phyloP scores from a whole-genome alignment of 2,113 vertebrate genomes.

The Stigmatopora argus region DNA sequence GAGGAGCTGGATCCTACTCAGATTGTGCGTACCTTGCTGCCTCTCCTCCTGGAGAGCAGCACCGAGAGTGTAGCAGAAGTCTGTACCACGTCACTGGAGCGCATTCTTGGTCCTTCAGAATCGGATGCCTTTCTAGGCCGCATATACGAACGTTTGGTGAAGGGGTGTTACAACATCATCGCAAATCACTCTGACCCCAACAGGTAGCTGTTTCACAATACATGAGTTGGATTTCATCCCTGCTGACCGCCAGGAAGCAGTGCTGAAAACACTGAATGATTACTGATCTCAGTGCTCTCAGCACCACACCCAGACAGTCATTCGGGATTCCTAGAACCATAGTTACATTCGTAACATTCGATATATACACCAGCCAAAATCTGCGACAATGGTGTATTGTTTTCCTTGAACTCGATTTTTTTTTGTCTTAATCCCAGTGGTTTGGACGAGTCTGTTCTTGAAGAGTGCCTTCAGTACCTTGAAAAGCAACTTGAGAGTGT shows the following conservation, averaged over 20 bases:
- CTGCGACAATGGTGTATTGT: background rate
- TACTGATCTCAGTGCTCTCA: background rate
- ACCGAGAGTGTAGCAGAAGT: slow-evolving; percentile 94
- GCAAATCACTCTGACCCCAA: slow-evolving; percentile 89
- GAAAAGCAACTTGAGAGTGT: slow-evolving; percentile 95
- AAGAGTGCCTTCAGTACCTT: slow-evolving; percentile 92
- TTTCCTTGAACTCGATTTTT: background rate
- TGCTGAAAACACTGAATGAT: background rate
- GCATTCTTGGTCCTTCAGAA: slow-evolving; percentile 88
- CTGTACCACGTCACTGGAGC: slow-evolving; percentile 88
- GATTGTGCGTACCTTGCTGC: slow-evolving; percentile 83
- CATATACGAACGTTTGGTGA: slow-evolving; percentile 90
- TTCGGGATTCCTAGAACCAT: background rate
- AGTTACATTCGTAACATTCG: background rate
- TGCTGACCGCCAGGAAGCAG: background rate
- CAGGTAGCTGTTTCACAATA: slow-evolving; percentile 67
- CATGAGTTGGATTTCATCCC: background rate
- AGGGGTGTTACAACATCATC: slow-evolving; percentile 91
- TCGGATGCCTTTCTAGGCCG: slow-evolving; percentile 91
- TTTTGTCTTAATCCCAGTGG: slow-evolving; percentile 68
- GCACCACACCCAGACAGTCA: background rate
- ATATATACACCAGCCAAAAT: background rate
- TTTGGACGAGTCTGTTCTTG: slow-evolving; percentile 89
- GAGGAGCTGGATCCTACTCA: slow-evolving; percentile 88
- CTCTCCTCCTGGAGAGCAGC: slow-evolving; percentile 88